Conservation (phyloP, 2,888 invertebrate species). For the Tanytarsus gracilentus region DNA sequence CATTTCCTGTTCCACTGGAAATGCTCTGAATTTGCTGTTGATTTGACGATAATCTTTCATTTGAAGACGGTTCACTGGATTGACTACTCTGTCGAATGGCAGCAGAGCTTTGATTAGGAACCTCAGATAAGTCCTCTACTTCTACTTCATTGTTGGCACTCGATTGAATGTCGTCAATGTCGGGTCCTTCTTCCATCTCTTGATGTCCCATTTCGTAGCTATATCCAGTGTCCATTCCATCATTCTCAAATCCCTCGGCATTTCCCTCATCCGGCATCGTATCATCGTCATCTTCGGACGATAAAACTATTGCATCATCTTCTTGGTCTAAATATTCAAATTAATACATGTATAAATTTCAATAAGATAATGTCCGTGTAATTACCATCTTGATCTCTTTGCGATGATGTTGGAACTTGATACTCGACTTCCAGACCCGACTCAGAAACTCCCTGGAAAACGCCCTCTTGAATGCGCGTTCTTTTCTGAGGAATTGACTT, state of each 20-base stretch:
- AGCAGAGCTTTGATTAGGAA: constrained; percentile 52
- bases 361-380: too few relatives aligned
- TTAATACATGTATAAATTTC: too few relatives aligned
- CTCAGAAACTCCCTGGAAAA: constrained; percentile 47
- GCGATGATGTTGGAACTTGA: constrained; percentile 79
- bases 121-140: constrained; percentile 56
- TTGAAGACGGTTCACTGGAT: constrained; percentile 30
- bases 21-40: constrained; percentile 60
- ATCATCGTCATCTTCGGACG: constrained; percentile 54
- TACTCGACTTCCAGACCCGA: constrained; percentile 59
- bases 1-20: constrained; percentile 63
- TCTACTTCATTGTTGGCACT: constrained; percentile 52
- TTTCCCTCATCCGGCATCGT: constrained; percentile 48
- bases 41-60: constrained; percentile 36
- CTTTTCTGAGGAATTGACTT: constrained; percentile 39
- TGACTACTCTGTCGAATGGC: constrained; percentile 36
- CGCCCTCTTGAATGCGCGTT: constrained; percentile 36
- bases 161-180: constrained; percentile 47
- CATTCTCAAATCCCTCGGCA: constrained; percentile 48
- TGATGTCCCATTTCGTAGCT: constrained; percentile 48
- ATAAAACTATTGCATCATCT: constrained; percentile 71
- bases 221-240: constrained; percentile 49
- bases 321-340: too few relatives aligned
- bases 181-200: constrained; percentile 48
- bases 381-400: constrained; percentile 76